These are phyloP conservation scores for Gadus macrocephalus DNA, from an alignment of 2,113 vertebrate species.

Conservation along the genomic window DNA sequence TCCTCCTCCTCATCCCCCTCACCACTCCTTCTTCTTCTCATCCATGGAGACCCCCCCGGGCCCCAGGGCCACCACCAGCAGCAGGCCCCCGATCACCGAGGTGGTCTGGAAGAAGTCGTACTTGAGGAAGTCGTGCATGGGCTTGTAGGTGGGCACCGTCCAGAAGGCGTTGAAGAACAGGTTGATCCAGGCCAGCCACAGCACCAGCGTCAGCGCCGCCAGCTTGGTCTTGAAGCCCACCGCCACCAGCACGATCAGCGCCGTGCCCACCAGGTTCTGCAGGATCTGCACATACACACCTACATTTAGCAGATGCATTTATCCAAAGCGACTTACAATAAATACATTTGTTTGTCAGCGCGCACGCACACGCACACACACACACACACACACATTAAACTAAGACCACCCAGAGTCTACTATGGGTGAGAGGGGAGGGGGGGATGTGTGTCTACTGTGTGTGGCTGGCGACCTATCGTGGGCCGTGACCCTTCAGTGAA, in stretches of 20 bases:
- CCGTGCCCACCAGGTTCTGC: constrained; percentile 96
- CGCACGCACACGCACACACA: background rate
- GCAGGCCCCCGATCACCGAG: constrained; percentile 93
- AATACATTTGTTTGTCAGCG: too few species aligned
- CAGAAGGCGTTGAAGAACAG: constrained; percentile 99
- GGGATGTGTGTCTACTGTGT: too few species aligned
- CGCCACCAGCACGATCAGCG: constrained; percentile 92
- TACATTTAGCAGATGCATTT: too few species aligned
- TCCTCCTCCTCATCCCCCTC: too few species aligned
- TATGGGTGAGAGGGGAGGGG: too few species aligned
- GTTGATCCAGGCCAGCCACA: constrained; percentile 95
- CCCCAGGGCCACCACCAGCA: constrained; percentile 94
- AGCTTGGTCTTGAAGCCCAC: constrained; percentile 97
- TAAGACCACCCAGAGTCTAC: too few species aligned
- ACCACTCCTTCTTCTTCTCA: constrained; percentile 99
- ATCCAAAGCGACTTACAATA: too few species aligned
- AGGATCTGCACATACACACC: constrained; percentile 47
- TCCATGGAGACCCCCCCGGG: constrained; percentile 98
- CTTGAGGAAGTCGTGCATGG: constrained; percentile 98
- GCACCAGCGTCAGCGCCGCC: constrained; percentile 90
- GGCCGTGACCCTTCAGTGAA: too few species aligned
- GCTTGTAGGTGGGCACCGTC: constrained; percentile 91
- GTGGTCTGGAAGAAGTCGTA: constrained; percentile 99
- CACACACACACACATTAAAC: background rate
- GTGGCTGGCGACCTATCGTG: too few species aligned